Percentiles rank a stretch among this genome's conserved stretches.
Evolutionary conservation across 2,888 invertebrate genomes (phyloP).

Genomic region (Cataglyphis altisquamis): DNA sequence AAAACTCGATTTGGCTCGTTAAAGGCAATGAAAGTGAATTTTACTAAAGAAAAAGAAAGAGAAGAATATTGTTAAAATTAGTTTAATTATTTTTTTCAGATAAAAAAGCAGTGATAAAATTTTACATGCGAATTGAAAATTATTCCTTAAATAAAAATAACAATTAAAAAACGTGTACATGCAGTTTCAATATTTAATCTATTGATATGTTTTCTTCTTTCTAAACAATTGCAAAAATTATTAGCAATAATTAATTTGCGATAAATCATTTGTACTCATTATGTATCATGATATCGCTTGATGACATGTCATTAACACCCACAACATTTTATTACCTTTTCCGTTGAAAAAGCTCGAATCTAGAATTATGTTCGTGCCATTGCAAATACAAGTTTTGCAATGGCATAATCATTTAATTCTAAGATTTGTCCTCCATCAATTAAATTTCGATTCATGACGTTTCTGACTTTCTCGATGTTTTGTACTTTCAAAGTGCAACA

Average conservation of each 20-base stretch:
- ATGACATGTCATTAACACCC: conserved; percentile 28
- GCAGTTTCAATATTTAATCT: conserved; percentile 42
- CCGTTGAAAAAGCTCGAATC: neutral
- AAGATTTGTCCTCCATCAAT: neutral
- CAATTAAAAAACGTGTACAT: conserved; percentile 47
- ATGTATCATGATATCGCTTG: neutral
- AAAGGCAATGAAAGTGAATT: conserved; percentile 43
- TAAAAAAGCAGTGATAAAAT: neutral
- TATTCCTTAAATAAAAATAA: conserved; percentile 58
- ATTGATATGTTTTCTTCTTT: neutral
- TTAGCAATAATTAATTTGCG: conserved; percentile 4
- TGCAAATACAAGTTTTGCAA: conserved; percentile 30
- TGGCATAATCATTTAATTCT: conserved; percentile 24
- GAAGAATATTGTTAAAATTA: neutral
- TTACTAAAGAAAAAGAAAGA: conserved; percentile 19
- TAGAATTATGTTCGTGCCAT: conserved; percentile 33
- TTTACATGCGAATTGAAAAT: neutral
- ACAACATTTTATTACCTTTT: conserved; percentile 17
- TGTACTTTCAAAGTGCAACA: neutral
- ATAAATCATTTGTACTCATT: conserved; percentile 20
- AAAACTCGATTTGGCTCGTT: conserved; percentile 1
- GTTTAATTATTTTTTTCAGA: neutral
- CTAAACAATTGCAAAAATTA: neutral
- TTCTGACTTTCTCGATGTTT: neutral
- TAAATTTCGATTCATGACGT: neutral